Conservation (phyloP, 2,797 vertebrate species). For the Taeniopygia guttata region DNA sequence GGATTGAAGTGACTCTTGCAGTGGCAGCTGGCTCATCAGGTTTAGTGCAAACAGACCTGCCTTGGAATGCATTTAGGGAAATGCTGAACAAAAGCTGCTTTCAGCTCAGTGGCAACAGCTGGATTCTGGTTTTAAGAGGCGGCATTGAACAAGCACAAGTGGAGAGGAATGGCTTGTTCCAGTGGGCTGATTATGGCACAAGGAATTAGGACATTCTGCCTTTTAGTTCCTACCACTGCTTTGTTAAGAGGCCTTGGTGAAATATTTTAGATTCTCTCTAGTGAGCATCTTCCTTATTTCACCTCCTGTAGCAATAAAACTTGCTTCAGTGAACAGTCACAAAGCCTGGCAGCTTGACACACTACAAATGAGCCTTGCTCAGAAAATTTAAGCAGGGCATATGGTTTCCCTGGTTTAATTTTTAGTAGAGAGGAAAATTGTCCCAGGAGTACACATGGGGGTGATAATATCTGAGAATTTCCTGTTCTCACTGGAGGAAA, state of each 20-base stretch:
- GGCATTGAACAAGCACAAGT: background rate
- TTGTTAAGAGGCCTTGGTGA: background rate
- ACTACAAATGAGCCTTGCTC: background rate
- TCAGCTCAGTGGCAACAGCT: constrained; percentile 11
- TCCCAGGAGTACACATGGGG: background rate
- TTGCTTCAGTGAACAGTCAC: background rate
- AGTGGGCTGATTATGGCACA: background rate
- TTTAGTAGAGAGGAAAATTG: background rate
- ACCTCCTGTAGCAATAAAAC: background rate
- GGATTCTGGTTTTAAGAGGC: constrained; percentile 20
- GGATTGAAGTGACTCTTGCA: background rate
- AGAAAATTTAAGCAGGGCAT: background rate
- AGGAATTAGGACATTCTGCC: background rate
- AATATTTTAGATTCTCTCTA: background rate
- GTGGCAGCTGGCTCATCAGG: background rate
- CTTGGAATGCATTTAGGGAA: background rate
- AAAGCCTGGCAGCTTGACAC: background rate
- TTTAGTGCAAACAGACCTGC: background rate
- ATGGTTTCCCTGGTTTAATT: background rate
- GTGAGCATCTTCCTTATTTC: background rate
- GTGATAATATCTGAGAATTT: background rate
- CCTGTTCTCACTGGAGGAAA: background rate
- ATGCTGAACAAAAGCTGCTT: background rate
- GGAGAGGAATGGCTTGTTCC: background rate
- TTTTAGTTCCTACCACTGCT: background rate